Evolutionary conservation across 1,140 invertebrate species (phyloP), one percentile per base, ranked within the genome.

Genomic region (Coboldia fuscipes): DNA sequence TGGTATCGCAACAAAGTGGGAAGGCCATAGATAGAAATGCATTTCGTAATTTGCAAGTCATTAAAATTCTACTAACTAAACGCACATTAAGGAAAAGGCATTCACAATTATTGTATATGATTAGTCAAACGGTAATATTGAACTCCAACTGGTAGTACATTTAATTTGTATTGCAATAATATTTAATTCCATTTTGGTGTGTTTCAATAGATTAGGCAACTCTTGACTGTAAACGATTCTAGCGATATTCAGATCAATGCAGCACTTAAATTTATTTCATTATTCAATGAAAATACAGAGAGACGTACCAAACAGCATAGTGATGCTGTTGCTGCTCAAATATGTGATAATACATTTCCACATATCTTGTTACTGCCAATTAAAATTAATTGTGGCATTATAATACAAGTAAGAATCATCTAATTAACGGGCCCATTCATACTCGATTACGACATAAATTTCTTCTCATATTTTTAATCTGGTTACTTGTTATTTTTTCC

Each of bases 291-390:
- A 22, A 5, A 28, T 17, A 28, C 34, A 35, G n/a, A n/a, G 28
- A 16, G 3, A 28, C 1, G 14, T 35, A 2, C 24, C 27, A n/a
- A 8, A 35, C 17, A 22, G 34, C 13, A 27, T 12, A 24, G 30
- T 14, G 22, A 13, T 37, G 47, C 45, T 29, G 21, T 30, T 13
- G 45, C 47, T 23, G 49, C 41, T 13, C 43, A 54, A 41, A 48
- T 62, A 12, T 62, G 57, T 38, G 61, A 54, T 31, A 70, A 70
- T 36, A 65, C 66, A 37, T 68, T 61, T 41, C 64, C 67, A 3
- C 55, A 56, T 16, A 52, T 69, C 34, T 39, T 67, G 12, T 57
- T 67, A 42, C 58, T 61, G 20, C 40, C 62, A 13, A 62, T 59
- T 36, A 58, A 60, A 33, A 58, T 70, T 7, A 65, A 68, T 17